A percentile compares a stretch with the other conserved stretches of the same genome.
phyloP scores from a whole-genome alignment of 2,113 vertebrate species.

The Megaleporinus macrocephalus region DNA sequence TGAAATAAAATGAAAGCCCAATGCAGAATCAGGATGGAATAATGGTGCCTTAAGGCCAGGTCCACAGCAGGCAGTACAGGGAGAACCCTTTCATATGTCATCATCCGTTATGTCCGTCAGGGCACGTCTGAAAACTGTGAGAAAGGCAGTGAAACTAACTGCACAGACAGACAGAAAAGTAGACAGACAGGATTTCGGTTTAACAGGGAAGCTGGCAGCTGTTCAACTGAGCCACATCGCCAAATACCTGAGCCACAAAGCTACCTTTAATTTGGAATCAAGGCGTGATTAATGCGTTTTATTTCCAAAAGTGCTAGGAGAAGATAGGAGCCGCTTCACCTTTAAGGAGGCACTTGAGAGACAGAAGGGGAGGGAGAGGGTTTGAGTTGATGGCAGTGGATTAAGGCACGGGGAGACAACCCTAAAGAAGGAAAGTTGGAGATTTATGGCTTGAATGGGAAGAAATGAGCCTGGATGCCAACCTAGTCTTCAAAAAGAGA shows the following conservation, averaged over 20 bases:
- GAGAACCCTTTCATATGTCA: slow-evolving; percentile 66
- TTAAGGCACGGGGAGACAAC: slow-evolving; percentile 60
- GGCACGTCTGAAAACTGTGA: slow-evolving; percentile 59
- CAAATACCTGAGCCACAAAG: too few species aligned
- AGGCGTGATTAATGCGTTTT: slow-evolving; percentile 72
- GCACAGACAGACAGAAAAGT: slow-evolving; percentile 1
- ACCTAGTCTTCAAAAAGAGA: slow-evolving; percentile 26
- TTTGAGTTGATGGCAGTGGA: slow-evolving; percentile 58
- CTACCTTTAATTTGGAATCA: slow-evolving; percentile 76
- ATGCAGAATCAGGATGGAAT: not conserved
- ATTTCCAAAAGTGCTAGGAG: slow-evolving; percentile 38
- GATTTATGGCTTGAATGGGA: slow-evolving; percentile 37
- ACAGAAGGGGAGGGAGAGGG: slow-evolving; percentile 65
- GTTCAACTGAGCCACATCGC: slow-evolving; percentile 72
- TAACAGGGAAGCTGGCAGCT: slow-evolving; percentile 70
- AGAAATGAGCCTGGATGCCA: slow-evolving; percentile 36
- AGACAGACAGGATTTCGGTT: slow-evolving; percentile 64
- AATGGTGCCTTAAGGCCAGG: not conserved
- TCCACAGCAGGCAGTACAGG: not conserved
- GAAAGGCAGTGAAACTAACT: slow-evolving; percentile 42
- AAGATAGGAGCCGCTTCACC: slow-evolving; percentile 57
- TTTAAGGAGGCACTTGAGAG: slow-evolving; percentile 78
- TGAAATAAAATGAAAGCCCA: not conserved
- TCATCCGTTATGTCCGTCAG: slow-evolving; percentile 39
- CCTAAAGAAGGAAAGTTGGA: slow-evolving; percentile 43